phyloP scores from a whole-genome alignment of 23 tunicate species.

The Diplosoma virens region DNA sequence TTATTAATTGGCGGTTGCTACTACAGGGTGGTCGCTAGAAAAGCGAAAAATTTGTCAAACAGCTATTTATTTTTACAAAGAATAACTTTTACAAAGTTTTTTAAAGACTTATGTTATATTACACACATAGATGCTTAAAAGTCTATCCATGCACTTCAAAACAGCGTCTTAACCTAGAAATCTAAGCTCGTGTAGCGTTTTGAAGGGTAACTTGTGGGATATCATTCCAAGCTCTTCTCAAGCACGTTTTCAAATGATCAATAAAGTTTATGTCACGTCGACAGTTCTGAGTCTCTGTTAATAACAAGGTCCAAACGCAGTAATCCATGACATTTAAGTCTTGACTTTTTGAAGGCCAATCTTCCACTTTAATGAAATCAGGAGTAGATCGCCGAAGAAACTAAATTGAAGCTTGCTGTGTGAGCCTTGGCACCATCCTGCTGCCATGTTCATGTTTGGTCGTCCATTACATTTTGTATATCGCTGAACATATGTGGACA shows the following conservation, averaged over 20 bases:
- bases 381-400: constrained; percentile 37
- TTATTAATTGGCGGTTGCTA: too few species aligned
- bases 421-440: constrained; percentile 33
- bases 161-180: constrained; percentile 32
- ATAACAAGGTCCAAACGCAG: constrained; percentile 27
- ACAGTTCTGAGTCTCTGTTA: constrained; percentile 29
- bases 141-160: constrained; percentile 21
- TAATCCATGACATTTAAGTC: constrained; percentile 37
- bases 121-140: constrained; percentile 24
- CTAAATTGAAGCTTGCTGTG: constrained; percentile 31
- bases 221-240: constrained; percentile 26
- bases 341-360: constrained; percentile 35
- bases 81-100: constrained; percentile 31
- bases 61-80: constrained; percentile 27
- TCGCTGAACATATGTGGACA: constrained; percentile 37
- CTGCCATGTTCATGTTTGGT: constrained; percentile 34
- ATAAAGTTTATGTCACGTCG: constrained; percentile 31
- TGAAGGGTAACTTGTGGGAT: constrained; percentile 32
- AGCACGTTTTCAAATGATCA: constrained; percentile 32
- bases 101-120: constrained; percentile 14
- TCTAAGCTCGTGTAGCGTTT: constrained; percentile 38
- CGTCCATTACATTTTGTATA: constrained; percentile 31
- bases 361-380: constrained; percentile 33
- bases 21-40: constrained; percentile 39
- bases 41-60: constrained; percentile 31